Conservation (phyloP, 2,888 invertebrate species). For the Drosophila subquinaria region DNA sequence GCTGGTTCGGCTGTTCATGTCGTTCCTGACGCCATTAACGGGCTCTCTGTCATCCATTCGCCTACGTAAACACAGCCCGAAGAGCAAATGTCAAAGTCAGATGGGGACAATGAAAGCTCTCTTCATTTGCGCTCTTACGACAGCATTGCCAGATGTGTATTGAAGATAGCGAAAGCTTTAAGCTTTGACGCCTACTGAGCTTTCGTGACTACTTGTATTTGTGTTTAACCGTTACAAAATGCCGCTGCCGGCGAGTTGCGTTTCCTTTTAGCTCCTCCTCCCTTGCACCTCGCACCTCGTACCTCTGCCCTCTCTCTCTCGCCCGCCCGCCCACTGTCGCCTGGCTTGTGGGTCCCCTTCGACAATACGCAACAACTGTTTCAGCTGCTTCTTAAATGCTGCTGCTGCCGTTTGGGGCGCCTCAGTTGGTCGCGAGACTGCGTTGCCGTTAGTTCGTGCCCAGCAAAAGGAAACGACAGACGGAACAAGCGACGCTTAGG, state of each 20-base stretch:
- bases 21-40: background rate
- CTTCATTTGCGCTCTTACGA: conserved; percentile 1
- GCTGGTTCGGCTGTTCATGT: background rate
- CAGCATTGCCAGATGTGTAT: conserved; percentile 38
- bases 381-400: conserved; percentile 69
- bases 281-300: background rate
- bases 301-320: background rate
- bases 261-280: conserved; percentile 20
- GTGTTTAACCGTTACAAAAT: conserved; percentile 41
- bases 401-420: conserved; percentile 55
- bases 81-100: conserved; percentile 34
- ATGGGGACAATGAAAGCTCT: conserved; percentile 5
- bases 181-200: conserved; percentile 29
- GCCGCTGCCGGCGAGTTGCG: conserved; percentile 28
- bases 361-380: conserved; percentile 44
- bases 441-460: conserved; percentile 68
- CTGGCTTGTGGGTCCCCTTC: background rate
- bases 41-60: conserved; percentile 26
- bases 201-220: conserved; percentile 29
- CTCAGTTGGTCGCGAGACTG: conserved; percentile 79
- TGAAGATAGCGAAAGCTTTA: conserved; percentile 7
- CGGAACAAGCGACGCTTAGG: conserved; percentile 17
- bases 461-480: conserved; percentile 35
- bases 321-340: background rate
- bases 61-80: conserved; percentile 37